A percentile compares a stretch with the other conserved stretches of the same genome.
Evolutionary conservation across 2,888 invertebrate species (phyloP).

Genomic region (Apotomis capreana): DNA sequence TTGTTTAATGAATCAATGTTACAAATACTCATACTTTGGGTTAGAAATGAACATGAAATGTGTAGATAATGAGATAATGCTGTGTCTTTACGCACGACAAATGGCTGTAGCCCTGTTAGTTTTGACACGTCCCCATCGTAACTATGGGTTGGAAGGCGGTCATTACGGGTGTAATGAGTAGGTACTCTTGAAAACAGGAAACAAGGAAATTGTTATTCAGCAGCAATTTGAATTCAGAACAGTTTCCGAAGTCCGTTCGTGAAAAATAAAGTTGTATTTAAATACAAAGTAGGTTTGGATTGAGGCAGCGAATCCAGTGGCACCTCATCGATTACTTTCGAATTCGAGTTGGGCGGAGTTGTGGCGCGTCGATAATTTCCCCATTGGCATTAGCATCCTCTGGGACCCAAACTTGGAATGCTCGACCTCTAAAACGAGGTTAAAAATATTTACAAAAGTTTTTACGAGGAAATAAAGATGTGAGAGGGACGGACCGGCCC

Average conservation of each 20-base stretch:
- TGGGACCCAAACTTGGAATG: conserved; percentile 17
- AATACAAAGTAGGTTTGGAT: conserved; percentile 29
- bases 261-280: conserved; percentile 37
- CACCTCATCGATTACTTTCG: conserved; percentile 58
- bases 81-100: conserved; percentile 4
- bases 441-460: conserved; percentile 29
- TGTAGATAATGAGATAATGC: conserved; percentile 3
- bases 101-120: conserved; percentile 5
- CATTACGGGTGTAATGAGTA: conserved; percentile 29
- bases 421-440: conserved; percentile 2
- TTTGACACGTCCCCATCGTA: conserved; percentile 14
- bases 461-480: conserved; percentile 26
- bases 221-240: conserved; percentile 27
- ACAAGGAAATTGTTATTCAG: conserved; percentile 27
- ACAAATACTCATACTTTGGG: too few relatives aligned
- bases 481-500: background rate
- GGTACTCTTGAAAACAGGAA: background rate
- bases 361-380: conserved; percentile 47
- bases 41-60: too few relatives aligned
- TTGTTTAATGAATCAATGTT: too few relatives aligned
- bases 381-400: conserved; percentile 43
- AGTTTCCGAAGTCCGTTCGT: conserved; percentile 17
- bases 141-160: conserved; percentile 6
- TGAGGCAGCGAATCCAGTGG: conserved; percentile 38
- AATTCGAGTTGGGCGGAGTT: conserved; percentile 48